These are phyloP conservation scores for Malthinus seriepunctatus DNA, from an alignment of 2,888 invertebrate species.

Conservation along the genomic window DNA sequence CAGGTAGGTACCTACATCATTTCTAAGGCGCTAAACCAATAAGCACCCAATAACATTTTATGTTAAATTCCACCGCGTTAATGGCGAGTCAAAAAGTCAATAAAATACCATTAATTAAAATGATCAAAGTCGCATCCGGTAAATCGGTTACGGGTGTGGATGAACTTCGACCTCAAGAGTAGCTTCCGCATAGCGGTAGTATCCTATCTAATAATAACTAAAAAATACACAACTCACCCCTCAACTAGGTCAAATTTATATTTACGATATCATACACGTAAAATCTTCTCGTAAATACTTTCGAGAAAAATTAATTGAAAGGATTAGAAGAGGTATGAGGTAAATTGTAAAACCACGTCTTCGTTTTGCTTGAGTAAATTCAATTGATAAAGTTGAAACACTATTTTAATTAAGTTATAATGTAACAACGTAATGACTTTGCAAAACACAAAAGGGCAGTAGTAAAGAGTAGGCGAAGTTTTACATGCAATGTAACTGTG, in stretches of 20 bases:
- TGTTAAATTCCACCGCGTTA: conserved; percentile 18
- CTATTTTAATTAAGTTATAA: no score
- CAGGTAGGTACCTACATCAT: neutral
- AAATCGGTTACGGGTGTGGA: conserved; percentile 49
- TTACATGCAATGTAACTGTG: no score
- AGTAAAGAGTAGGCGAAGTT: no score
- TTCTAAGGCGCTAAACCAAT: conserved; percentile 11
- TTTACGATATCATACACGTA: no score
- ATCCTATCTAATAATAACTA: conserved; percentile 10
- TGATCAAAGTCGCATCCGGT: conserved; percentile 42
- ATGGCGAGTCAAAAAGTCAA: conserved; percentile 18
- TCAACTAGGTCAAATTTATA: conserved; percentile 13
- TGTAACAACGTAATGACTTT: no score
- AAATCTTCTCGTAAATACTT: neutral
- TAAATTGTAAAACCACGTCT: no score
- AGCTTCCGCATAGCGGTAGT: conserved; percentile 49
- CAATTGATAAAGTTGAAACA: no score
- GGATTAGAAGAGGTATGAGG: neutral
- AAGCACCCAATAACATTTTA: conserved; percentile 17
- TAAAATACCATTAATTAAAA: conserved; percentile 24
- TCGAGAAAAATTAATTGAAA: neutral
- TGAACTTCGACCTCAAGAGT: conserved; percentile 46
- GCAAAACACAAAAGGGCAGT: no score
- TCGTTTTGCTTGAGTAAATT: no score
- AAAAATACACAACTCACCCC: conserved; percentile 17